Evolutionary conservation across 2,888 invertebrate genomes (phyloP).

Genomic region (Tetrapedia diversipes): DNA sequence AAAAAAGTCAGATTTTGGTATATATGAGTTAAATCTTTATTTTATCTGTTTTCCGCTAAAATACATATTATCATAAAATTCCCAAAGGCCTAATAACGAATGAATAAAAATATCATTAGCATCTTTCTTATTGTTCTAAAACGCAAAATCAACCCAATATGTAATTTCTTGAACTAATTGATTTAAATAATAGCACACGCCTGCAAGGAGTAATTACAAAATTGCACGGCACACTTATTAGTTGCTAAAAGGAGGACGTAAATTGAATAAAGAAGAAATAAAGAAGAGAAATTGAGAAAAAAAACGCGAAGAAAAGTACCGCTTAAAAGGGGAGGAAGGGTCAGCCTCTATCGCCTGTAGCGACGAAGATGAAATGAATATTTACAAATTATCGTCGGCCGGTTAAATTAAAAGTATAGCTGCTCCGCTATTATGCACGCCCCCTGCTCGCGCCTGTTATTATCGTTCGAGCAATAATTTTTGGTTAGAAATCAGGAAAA

Average conservation of each 20-base stretch:
- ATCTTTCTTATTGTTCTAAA: neutral
- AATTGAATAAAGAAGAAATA: neutral
- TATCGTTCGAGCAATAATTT: conserved; percentile 8
- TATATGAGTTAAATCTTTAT: too few species aligned
- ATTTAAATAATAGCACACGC: neutral
- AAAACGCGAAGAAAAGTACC: neutral
- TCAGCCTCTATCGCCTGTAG: neutral
- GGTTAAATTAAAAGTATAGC: neutral
- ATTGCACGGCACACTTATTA: conserved; percentile 4
- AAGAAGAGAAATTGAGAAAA: neutral
- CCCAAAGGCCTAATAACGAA: too few species aligned
- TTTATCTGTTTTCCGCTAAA: too few species aligned
- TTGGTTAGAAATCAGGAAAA: conserved; percentile 2
- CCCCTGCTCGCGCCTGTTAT: neutral
- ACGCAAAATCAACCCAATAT: neutral
- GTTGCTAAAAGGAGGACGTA: neutral
- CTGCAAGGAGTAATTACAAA: neutral
- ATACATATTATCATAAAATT: too few species aligned
- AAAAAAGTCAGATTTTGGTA: too few species aligned
- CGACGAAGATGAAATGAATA: neutral
- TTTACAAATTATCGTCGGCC: conserved; percentile 1
- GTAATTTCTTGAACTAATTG: neutral
- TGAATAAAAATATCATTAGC: neutral
- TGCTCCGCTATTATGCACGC: neutral
- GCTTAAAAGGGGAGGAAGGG: neutral